Conservation (phyloP, 2,113 vertebrate genomes). For the Centropus bengalensis region DNA sequence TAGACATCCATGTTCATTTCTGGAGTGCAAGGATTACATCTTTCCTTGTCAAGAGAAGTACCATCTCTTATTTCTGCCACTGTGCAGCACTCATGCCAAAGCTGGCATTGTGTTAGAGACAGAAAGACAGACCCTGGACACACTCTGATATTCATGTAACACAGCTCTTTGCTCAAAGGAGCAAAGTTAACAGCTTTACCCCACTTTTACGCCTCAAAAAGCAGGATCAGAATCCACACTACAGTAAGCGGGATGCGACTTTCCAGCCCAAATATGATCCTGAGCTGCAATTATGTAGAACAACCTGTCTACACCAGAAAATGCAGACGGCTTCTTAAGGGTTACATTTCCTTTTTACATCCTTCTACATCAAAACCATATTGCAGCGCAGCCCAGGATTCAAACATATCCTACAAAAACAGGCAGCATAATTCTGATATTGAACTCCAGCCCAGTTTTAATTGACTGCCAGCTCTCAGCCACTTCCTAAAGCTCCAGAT, state of each 20-base stretch:
- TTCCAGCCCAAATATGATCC: background rate
- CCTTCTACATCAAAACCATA: slow-evolving; percentile 81
- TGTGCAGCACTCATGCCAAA: background rate
- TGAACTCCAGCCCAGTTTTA: slow-evolving; percentile 78
- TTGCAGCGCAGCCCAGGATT: slow-evolving; percentile 58
- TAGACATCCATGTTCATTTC: background rate
- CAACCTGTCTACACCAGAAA: slow-evolving; percentile 58
- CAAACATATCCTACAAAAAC: slow-evolving; percentile 75
- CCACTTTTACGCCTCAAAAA: background rate
- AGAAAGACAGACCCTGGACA: background rate
- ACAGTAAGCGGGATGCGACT: background rate
- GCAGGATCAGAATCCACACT: background rate
- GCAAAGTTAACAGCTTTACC: background rate
- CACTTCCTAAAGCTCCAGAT: slow-evolving; percentile 73
- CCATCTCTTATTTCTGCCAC: background rate
- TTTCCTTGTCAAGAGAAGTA: background rate
- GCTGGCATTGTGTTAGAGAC: background rate
- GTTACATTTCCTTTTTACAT: slow-evolving; percentile 79
- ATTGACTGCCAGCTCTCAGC: slow-evolving; percentile 76
- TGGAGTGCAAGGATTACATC: background rate
- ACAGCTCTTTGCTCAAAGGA: background rate
- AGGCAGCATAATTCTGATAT: slow-evolving; percentile 74
- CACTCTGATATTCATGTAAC: background rate
- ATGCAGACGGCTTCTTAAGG: slow-evolving; percentile 73
- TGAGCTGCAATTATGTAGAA: slow-evolving; percentile 10